Conservation (phyloP, 2,888 invertebrate genomes). For the Tillus elongatus region DNA sequence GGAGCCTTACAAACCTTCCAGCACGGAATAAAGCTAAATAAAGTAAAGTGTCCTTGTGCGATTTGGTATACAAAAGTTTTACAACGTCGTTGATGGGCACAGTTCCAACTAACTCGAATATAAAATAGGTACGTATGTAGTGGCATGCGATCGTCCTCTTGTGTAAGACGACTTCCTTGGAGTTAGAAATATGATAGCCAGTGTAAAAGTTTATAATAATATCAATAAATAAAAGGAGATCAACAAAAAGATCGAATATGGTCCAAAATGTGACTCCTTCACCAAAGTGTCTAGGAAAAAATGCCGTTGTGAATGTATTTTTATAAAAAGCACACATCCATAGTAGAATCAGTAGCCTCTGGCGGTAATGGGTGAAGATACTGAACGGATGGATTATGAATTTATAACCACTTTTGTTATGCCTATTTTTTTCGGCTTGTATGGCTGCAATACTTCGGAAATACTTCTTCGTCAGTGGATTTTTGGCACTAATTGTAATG, state of each 20-base stretch:
- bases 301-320: not conserved
- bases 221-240: not conserved
- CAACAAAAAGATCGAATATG: not conserved
- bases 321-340: not conserved
- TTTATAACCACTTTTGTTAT: not conserved
- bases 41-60: not conserved
- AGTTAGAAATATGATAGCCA: not conserved
- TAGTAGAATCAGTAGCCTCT: not conserved
- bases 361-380: not conserved
- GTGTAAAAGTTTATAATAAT: not conserved
- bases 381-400: not conserved
- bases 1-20: not conserved
- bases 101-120: not conserved
- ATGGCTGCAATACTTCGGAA: not conserved
- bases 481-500: not conserved
- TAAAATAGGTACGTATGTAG: not conserved
- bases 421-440: not conserved
- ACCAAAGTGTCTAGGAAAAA: not conserved
- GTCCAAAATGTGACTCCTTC: not conserved
- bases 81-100: slow-evolving; percentile 4
- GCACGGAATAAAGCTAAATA: not conserved
- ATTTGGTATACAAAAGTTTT: not conserved
- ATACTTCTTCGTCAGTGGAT: not conserved
- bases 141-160: not conserved
- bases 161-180: not conserved